Conservation (phyloP, 2,113 vertebrate genomes). For the Colossoma macropomum region DNA sequence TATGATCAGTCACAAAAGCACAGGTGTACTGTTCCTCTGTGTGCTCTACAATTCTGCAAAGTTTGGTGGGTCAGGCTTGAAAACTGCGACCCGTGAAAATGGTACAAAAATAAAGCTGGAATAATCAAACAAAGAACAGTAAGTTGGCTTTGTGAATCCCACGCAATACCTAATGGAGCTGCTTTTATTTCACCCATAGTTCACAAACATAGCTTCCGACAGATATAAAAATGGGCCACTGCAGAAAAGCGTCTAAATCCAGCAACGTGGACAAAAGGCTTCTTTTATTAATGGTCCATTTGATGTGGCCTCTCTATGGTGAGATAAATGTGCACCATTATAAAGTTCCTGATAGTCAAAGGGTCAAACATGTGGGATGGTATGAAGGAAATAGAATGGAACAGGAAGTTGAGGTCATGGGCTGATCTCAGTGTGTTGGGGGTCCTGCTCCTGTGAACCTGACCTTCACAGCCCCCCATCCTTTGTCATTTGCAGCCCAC, state of each 20-base stretch:
- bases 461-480: slow-evolving; percentile 3
- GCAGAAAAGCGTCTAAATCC: background rate
- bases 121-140: no score
- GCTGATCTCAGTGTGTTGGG: slow-evolving; percentile 15
- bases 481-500: background rate
- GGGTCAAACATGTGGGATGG: slow-evolving; percentile 60
- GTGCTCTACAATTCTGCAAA: no score
- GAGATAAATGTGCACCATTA: slow-evolving; percentile 52
- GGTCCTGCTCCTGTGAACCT: slow-evolving; percentile 26
- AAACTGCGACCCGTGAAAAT: no score
- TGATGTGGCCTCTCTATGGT: slow-evolving; percentile 11
- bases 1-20: no score
- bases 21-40: no score
- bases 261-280: slow-evolving; percentile 60
- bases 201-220: no score
- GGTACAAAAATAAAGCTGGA: no score
- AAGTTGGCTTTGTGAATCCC: no score
- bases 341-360: slow-evolving; percentile 54
- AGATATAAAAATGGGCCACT: background rate
- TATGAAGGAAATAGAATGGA: slow-evolving; percentile 57
- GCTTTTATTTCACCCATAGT: no score
- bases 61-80: no score
- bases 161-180: no score
- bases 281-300: slow-evolving; percentile 60
- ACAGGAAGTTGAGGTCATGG: slow-evolving; percentile 66